phyloP scores from a whole-genome alignment of 2,113 vertebrate genomes.

The Balaeniceps rex region DNA sequence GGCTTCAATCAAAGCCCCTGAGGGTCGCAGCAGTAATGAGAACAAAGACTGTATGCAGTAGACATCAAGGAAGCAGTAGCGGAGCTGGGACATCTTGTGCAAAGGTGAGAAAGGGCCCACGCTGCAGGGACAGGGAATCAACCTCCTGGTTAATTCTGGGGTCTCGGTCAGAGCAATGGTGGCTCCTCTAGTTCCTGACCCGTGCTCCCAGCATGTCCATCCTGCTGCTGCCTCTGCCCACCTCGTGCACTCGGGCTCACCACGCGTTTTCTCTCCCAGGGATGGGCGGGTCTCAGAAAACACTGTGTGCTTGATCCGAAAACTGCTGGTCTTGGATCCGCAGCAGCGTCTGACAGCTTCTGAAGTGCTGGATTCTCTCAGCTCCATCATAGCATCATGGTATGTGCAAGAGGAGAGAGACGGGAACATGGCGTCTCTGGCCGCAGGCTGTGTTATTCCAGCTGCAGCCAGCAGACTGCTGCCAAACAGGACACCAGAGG shows the following conservation, averaged over 20 bases:
- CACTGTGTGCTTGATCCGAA: slow-evolving; percentile 96
- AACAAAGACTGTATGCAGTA: background rate
- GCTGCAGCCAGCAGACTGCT: background rate
- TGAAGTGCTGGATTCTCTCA: slow-evolving; percentile 93
- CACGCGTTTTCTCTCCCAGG: slow-evolving; percentile 23
- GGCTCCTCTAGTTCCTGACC: background rate
- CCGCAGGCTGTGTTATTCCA: background rate
- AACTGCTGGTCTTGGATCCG: slow-evolving; percentile 94
- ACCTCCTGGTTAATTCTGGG: background rate
- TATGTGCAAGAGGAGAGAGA: slow-evolving; percentile 31
- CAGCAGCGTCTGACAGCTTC: slow-evolving; percentile 93
- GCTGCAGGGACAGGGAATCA: background rate
- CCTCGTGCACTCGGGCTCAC: background rate
- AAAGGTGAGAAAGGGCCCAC: background rate
- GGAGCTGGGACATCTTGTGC: background rate
- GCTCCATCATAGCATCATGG: slow-evolving; percentile 95
- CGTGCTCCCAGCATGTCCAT: background rate
- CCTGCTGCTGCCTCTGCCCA: background rate
- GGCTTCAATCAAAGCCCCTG: background rate
- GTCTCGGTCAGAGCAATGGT: background rate
- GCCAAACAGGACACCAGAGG: background rate
- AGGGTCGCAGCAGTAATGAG: background rate
- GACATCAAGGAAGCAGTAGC: background rate
- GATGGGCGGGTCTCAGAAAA: slow-evolving; percentile 96
- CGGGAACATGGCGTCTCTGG: background rate